A percentile compares a stretch with the other conserved stretches of the same genome.
phyloP scores from a whole-genome alignment of 1,140 invertebrate genomes.

The Eupristina koningsbergeri region DNA sequence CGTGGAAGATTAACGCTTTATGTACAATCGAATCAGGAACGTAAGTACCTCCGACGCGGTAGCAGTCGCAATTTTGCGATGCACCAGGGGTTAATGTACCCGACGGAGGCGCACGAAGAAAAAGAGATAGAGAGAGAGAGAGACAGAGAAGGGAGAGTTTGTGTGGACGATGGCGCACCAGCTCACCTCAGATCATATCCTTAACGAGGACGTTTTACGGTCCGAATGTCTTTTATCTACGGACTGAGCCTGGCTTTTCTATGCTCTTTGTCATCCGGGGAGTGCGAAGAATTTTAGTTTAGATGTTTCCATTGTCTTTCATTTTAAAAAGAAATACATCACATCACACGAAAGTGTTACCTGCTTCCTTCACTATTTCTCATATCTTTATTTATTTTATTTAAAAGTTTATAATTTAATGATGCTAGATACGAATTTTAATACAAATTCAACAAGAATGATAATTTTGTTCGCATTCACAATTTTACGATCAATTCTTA shows the following conservation, averaged over 20 bases:
- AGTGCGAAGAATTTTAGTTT: slow-evolving; percentile 16
- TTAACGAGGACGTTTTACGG: slow-evolving; percentile 73
- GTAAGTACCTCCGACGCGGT: slow-evolving; percentile 59
- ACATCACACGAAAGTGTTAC: no score
- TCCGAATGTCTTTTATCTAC: slow-evolving; percentile 68
- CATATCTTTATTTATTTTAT: no score
- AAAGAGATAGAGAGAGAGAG: background rate
- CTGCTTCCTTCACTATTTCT: no score
- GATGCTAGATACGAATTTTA: no score
- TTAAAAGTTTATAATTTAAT: no score
- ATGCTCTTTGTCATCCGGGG: slow-evolving; percentile 70
- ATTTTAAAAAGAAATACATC: background rate
- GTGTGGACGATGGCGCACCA: slow-evolving; percentile 3
- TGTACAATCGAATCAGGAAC: background rate
- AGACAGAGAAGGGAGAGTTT: background rate
- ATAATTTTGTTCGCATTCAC: no score
- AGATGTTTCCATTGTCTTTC: background rate
- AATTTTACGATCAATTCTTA: no score
- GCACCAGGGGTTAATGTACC: slow-evolving; percentile 63
- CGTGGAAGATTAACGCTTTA: slow-evolving; percentile 30
- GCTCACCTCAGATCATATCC: slow-evolving; percentile 69
- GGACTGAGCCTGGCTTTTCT: slow-evolving; percentile 42
- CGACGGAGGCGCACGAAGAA: background rate
- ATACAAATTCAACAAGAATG: no score
- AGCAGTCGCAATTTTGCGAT: slow-evolving; percentile 65